Conservation (phyloP, 2,888 invertebrate genomes). For the Oscheius sp. region DNA sequence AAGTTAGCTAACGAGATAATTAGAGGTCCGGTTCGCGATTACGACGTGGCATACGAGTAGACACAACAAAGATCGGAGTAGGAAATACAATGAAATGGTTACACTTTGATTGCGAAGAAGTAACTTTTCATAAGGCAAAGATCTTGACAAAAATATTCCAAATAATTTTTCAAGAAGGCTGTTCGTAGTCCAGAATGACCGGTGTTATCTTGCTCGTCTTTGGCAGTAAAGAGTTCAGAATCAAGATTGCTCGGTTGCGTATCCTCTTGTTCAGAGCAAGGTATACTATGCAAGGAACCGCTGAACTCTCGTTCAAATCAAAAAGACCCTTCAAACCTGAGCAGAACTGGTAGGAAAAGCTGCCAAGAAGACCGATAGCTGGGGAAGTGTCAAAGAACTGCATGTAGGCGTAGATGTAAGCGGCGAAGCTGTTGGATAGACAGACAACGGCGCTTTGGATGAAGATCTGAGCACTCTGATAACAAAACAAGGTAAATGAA, state of each 20-base stretch:
- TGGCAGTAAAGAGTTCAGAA: not conserved
- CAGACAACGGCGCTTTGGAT: not conserved
- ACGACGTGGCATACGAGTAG: not conserved
- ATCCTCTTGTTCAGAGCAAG: not conserved
- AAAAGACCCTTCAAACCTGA: not conserved
- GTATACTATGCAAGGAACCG: not conserved
- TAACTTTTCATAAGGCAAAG: not conserved
- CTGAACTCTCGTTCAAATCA: not conserved
- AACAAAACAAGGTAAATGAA: not conserved
- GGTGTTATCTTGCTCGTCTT: not conserved
- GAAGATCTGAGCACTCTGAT: not conserved
- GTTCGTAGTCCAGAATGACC: not conserved
- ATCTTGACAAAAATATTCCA: not conserved
- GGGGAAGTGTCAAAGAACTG: not conserved
- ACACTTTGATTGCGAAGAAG: not conserved
- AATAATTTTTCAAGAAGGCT: not conserved
- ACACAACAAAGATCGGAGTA: not conserved
- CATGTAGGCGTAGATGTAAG: constrained; percentile 10
- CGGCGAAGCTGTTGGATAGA: not conserved
- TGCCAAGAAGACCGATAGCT: not conserved
- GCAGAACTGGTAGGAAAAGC: not conserved
- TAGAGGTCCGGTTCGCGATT: constrained; percentile 1
- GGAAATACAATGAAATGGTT: not conserved
- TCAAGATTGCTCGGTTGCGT: not conserved
- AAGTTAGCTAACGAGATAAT: not conserved